Evolutionary conservation across 1,140 invertebrate species (phyloP), one percentile per base, ranked within the genome.

Genomic region (Tyrophagus putrescentiae): DNA sequence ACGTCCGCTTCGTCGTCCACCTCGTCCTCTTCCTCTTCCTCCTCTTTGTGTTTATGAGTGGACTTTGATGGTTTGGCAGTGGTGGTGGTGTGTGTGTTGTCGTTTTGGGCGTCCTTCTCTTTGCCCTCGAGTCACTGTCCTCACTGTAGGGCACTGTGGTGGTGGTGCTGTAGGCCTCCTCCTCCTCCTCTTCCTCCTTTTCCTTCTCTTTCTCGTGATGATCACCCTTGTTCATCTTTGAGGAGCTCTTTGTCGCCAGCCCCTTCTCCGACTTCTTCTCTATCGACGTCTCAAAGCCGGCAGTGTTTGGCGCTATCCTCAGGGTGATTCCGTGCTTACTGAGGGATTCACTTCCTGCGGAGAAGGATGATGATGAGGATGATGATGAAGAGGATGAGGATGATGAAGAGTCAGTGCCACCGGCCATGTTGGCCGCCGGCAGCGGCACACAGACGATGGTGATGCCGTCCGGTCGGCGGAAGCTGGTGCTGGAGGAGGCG

Each of bases 391-490:
- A 5, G 18, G 4, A 21, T 42, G 41, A 48, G 7, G 31, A 21
- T 21, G 45, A 7, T 21, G 7, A 25, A 18, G 36, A 39, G 13
- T 39, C 21, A 21, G 36, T 39, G 45, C 21, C 45, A 18, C 7
- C 31, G 45, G 21, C 21, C 45, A 50, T 23, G 52, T 23, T 54
- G 1, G 28, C 25, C n/a, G 52, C 3, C 13, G 4, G 27, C 13
- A 54, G 13, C 39, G 52, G 52, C 3, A 54, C 18, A 54, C 52
- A 54, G 11, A 54, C 25, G 25, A 54, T 54, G 2, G 52, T 54
- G 1, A 54, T 54, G n/a, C 52, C 52, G 39, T 54, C 52, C 3
- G 52, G 31, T 13, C 52, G 52, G 25, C 52, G 52, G 25, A 54
- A 54, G 45, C 25, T 54, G 1, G 18, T 3, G 41, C 41, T 42